A percentile compares a stretch with the other conserved stretches of the same genome.
Evolutionary conservation across 2,888 invertebrate species (phyloP).

Genomic region (Sclerodermus sp.): DNA sequence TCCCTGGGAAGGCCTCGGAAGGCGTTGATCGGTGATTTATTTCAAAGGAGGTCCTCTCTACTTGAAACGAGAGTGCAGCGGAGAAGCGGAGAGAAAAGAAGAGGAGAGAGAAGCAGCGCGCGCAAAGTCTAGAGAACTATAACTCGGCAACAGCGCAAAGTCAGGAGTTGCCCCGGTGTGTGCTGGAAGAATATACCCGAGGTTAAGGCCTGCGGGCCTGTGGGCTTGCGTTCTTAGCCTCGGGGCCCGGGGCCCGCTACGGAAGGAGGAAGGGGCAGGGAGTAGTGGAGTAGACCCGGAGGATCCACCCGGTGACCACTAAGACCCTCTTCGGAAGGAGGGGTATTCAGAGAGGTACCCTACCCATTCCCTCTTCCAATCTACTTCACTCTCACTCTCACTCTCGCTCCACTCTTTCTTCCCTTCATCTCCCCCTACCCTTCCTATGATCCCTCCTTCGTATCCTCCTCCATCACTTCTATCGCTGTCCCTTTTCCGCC

Average conservation of each 20-base stretch:
- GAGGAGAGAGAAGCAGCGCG: constrained; percentile 5
- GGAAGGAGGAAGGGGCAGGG: constrained; percentile 8
- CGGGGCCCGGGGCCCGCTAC: constrained; percentile 35
- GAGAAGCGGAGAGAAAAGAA: constrained; percentile 8
- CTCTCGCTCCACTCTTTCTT: not conserved
- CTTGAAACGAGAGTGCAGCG: constrained; percentile 23
- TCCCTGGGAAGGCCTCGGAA: constrained; percentile 14
- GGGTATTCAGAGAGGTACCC: constrained; percentile 4
- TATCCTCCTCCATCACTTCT: constrained; percentile 1
- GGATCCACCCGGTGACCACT: too few relatives aligned
- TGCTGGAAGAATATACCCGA: not conserved
- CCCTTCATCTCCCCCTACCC: constrained; percentile 7
- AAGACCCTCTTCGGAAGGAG: too few relatives aligned
- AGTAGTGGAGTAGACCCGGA: constrained; percentile 1
- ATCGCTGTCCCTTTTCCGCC: constrained; percentile 7
- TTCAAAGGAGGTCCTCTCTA: constrained; percentile 34
- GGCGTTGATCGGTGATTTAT: constrained; percentile 41
- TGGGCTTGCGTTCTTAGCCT: constrained; percentile 38
- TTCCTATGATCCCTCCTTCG: not conserved
- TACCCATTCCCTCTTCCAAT: too few relatives aligned
- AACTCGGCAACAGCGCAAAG: constrained; percentile 48
- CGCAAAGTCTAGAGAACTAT: not conserved
- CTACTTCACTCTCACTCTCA: too few relatives aligned
- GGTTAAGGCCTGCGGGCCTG: constrained; percentile 40
- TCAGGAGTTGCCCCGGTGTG: constrained; percentile 24